phyloP scores from a whole-genome alignment of 2,797 vertebrate genomes.

The Phrynocephalus guinanensis region DNA sequence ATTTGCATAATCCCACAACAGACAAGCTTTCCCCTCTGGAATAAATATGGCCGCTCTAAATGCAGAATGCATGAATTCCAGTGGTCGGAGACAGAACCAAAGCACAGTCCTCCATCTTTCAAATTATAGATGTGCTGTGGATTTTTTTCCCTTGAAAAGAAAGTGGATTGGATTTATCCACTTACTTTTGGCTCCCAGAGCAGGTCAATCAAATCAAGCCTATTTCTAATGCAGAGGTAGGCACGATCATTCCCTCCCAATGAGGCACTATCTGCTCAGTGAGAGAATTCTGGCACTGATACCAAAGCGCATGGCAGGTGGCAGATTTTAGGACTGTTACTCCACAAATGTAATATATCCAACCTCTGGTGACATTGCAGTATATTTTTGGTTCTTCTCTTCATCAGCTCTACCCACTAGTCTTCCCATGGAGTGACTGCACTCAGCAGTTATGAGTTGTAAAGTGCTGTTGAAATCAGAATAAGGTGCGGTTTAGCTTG shows the following conservation, averaged over 20 bases:
- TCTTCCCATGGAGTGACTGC: neutral
- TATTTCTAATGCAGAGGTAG: conserved; percentile 59
- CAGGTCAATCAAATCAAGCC: conserved; percentile 63
- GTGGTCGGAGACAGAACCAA: neutral
- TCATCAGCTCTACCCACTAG: neutral
- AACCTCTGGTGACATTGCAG: too few species aligned
- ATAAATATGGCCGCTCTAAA: conserved; percentile 37
- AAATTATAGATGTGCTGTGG: neutral
- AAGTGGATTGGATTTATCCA: neutral
- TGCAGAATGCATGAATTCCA: neutral
- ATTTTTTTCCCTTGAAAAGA: neutral
- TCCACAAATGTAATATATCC: too few species aligned
- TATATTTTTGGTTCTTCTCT: neutral
- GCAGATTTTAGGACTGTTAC: too few species aligned
- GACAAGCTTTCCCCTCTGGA: conserved; percentile 31
- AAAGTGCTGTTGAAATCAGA: neutral
- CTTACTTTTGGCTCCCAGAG: conserved; percentile 31
- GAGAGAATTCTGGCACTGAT: too few species aligned
- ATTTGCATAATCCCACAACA: neutral
- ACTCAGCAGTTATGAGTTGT: neutral
- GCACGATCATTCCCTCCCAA: too few species aligned
- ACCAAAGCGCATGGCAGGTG: too few species aligned
- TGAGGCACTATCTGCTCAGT: neutral
- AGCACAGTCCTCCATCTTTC: neutral
- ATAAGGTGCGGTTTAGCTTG: too few species aligned